These are phyloP conservation scores for Gallinago stenura DNA, from an alignment of 2,797 vertebrate species.

Conservation along the genomic window DNA sequence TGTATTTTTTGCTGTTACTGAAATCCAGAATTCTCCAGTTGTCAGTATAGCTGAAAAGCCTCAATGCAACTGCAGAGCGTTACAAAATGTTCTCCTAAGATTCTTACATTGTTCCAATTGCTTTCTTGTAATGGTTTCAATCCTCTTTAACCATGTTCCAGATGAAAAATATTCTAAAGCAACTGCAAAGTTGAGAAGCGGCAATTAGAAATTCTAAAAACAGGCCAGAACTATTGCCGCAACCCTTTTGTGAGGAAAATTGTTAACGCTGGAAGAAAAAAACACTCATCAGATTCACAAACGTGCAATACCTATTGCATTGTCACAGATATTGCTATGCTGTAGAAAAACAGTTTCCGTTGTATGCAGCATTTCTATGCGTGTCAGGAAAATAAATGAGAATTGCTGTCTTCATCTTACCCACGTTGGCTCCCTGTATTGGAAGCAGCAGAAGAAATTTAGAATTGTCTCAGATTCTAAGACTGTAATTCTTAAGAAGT, in stretches of 20 bases:
- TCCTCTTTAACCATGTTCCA: neutral
- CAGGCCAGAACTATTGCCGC: neutral
- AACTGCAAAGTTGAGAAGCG: neutral
- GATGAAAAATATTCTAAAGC: neutral
- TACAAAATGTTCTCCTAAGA: neutral
- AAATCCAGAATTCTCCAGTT: neutral
- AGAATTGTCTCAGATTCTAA: neutral
- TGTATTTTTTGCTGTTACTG: neutral
- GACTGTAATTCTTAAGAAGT: neutral
- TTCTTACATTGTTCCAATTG: neutral
- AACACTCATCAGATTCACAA: neutral
- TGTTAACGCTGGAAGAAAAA: fast-evolving
- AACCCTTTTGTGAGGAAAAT: neutral
- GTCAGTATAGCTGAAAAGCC: neutral
- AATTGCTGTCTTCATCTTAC: neutral
- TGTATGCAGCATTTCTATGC: neutral
- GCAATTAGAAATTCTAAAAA: neutral
- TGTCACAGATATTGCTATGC: neutral
- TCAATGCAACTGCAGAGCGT: neutral
- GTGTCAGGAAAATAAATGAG: neutral
- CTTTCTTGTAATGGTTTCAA: neutral
- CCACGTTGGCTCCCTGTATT: fast-evolving
- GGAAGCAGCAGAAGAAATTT: neutral
- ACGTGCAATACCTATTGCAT: neutral
- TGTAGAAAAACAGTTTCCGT: neutral